A percentile compares a stretch with the other conserved stretches of the same genome.
phyloP scores from a whole-genome alignment of 2,797 vertebrate genomes.

The Heterohyrax brucei region DNA sequence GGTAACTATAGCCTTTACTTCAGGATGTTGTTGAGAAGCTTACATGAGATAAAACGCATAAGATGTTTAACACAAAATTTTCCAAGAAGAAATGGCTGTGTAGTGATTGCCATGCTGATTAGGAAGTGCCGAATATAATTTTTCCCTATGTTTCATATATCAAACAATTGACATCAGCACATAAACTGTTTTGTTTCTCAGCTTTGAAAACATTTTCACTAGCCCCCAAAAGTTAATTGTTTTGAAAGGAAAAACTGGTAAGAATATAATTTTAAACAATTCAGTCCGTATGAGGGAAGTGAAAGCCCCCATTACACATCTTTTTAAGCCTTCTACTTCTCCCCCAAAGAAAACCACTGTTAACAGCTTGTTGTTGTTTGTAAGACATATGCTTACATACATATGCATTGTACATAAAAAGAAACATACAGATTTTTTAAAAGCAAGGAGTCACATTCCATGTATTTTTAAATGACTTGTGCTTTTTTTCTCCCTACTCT shows the following conservation, averaged over 20 bases:
- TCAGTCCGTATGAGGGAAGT: background rate
- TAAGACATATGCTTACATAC: background rate
- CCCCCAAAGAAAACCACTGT: background rate
- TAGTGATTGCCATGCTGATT: background rate
- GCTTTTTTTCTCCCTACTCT: background rate
- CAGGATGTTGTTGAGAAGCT: background rate
- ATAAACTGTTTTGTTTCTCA: background rate
- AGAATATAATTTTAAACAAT: background rate
- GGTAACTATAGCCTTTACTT: background rate
- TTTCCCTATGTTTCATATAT: background rate
- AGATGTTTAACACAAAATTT: background rate
- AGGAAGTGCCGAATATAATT: background rate
- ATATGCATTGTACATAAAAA: background rate
- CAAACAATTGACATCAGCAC: background rate
- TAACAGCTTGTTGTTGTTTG: background rate
- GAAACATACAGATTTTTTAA: background rate
- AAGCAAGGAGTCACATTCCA: background rate
- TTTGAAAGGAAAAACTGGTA: conserved; percentile 6
- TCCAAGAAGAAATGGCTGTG: background rate
- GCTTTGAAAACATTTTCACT: background rate
- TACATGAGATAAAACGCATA: background rate
- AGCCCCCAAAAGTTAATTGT: background rate
- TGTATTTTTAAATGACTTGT: background rate
- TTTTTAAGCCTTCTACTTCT: background rate
- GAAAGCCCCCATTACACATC: background rate